phyloP scores from a whole-genome alignment of 1,140 invertebrate species.

The Brachionus plicatilis region DNA sequence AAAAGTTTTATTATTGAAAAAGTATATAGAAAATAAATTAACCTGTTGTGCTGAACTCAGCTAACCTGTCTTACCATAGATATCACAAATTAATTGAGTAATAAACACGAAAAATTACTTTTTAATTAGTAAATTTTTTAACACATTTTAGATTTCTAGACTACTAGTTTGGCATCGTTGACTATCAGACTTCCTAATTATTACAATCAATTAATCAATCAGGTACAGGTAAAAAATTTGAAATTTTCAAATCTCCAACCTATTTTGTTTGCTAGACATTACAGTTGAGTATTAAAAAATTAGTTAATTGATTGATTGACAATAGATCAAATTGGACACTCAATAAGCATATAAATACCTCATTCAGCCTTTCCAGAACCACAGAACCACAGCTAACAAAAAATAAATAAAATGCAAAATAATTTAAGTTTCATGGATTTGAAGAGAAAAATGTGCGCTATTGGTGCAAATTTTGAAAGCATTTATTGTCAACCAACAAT shows the following conservation, averaged over 20 bases:
- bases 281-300: constrained; percentile 26
- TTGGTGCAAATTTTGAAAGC: background rate
- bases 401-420: background rate
- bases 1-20: too few relatives aligned
- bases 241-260: background rate
- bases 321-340: background rate
- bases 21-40: too few relatives aligned
- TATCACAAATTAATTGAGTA: background rate
- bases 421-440: background rate
- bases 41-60: background rate
- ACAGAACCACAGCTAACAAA: background rate
- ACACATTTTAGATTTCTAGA: background rate
- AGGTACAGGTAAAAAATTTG: background rate
- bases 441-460: background rate
- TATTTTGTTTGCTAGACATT: constrained; percentile 12
- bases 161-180: background rate
- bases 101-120: background rate
- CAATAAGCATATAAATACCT: background rate
- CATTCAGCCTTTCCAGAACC: background rate
- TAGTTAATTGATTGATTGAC: constrained; percentile 30
- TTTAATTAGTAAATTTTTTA: background rate
- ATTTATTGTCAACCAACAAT: background rate
- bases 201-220: constrained; percentile 28
- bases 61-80: background rate
- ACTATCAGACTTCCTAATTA: constrained; percentile 28